Percentiles rank a stretch among this genome's conserved stretches.
Evolutionary conservation across 2,888 invertebrate species (phyloP).

Genomic region (Aporophyla lueneburgensis): DNA sequence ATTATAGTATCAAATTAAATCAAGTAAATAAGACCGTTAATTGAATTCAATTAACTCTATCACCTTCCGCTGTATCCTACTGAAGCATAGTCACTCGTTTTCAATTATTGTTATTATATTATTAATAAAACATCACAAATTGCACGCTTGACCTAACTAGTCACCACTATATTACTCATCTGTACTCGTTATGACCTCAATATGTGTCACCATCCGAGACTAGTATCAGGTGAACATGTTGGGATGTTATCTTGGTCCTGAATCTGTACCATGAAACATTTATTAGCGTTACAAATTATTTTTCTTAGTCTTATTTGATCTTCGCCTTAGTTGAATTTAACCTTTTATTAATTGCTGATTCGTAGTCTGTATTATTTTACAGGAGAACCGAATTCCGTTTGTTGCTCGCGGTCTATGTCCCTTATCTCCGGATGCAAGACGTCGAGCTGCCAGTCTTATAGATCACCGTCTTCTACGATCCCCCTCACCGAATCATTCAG

Average conservation of each 20-base stretch:
- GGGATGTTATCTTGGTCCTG: conserved; percentile 8
- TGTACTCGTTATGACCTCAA: conserved; percentile 5
- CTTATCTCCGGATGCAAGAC: conserved; percentile 80
- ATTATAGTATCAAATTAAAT: background rate
- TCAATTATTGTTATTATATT: background rate
- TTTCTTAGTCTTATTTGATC: background rate
- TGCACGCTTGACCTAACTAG: conserved; percentile 29
- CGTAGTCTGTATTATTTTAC: conserved; percentile 29
- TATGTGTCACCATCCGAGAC: background rate
- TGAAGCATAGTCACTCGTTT: background rate
- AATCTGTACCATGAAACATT: too few relatives aligned
- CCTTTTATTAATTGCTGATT: background rate
- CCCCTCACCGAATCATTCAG: conserved; percentile 73
- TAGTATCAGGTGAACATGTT: background rate
- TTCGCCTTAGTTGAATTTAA: background rate
- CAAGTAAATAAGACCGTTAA: background rate
- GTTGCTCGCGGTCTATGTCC: conserved; percentile 77
- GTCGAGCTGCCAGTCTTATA: conserved; percentile 79
- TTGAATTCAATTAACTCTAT: background rate
- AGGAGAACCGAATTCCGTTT: conserved; percentile 75
- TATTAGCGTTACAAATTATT: background rate
- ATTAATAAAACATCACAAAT: background rate
- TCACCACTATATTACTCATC: conserved; percentile 33
- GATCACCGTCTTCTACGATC: conserved; percentile 78
- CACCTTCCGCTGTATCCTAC: background rate